Evolutionary conservation across 1,140 invertebrate species (phyloP).

Genomic region (Lepidurus arcticus): DNA sequence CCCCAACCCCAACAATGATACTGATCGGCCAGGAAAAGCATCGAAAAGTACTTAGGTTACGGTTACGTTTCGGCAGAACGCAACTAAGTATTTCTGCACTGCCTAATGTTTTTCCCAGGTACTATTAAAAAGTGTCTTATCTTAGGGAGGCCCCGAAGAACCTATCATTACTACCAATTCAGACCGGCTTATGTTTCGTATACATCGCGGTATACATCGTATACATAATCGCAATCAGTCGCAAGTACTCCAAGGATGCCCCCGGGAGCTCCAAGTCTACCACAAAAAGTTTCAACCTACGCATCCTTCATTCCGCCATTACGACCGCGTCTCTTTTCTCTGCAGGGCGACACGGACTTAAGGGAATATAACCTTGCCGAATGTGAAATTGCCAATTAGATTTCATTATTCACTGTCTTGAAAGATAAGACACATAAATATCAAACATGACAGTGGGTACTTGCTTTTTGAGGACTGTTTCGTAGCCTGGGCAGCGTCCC

Average conservation of each 20-base stretch:
- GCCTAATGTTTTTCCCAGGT: not conserved
- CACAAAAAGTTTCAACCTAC: not conserved
- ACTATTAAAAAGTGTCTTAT: not conserved
- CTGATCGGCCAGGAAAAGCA: too few relatives aligned
- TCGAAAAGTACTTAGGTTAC: too few relatives aligned
- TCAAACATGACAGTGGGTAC: not conserved
- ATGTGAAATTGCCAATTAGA: slow-evolving; percentile 15
- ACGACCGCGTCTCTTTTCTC: not conserved
- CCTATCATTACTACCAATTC: slow-evolving; percentile 15
- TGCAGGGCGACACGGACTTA: not conserved
- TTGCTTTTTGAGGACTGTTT: not conserved
- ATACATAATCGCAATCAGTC: not conserved
- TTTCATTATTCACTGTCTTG: slow-evolving; percentile 6
- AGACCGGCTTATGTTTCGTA: not conserved
- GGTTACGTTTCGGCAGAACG: too few relatives aligned
- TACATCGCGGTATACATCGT: not conserved
- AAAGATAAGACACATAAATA: not conserved
- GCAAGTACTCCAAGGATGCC: not conserved
- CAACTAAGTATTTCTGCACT: not conserved
- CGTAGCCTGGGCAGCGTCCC: not conserved
- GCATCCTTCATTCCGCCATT: slow-evolving; percentile 2
- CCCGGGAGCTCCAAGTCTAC: not conserved
- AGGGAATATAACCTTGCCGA: not conserved
- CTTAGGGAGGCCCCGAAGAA: not conserved
- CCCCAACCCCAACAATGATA: too few relatives aligned